Base-by-base conservation (phyloP, 2,888 invertebrate genomes). In the Catocala sponsa region DNA sequence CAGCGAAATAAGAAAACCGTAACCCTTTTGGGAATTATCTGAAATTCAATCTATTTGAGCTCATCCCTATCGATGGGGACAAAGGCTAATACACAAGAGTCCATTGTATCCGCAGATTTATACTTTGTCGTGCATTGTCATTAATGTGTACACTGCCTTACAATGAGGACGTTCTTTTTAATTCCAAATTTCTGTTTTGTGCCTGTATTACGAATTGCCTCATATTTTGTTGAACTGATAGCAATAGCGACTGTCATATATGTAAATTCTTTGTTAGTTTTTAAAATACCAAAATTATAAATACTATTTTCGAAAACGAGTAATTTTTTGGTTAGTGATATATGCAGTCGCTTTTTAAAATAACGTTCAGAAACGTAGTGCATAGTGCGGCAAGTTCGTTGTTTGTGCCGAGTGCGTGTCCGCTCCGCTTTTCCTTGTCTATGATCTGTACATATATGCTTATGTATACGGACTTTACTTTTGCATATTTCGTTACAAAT, bases 21-120 rank as follows among this genome's bases (percentile, higher is more conserved):
- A 84, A 84, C 88, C 85, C 85, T 86, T 85, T 83, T 69, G 72
- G 83, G 88, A 87, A 91, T 91, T 92, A 93, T 92, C 92, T 89
- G 86, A 87, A 89, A 91, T 91, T 90, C 91, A 91, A 92, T 91
- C 91, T 92, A 90, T 91, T 91, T 89, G 88, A 89, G 89, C 86
- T 85, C 87, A 86, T 89, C 89, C 89, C 89, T 87, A 90, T 91
- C 91, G 89, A 89, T 86, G 87, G 83, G 81, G 83, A 90, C 92
- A 91, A 91, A 89, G 90, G 91, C 88, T 89, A 90, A 89, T 89
- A 86, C 86, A 80, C 80, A 83, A 72, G 77, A 80, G 84, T 75
- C 88, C 82, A 91, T 94, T 94, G 93, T 94, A 88, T 89, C 80
- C 78, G 81, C 84, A 90, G 91, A 91, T 92, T 91, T 92, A 91